A percentile compares a stretch with the other conserved stretches of the same genome.
Conservation (phyloP, 2,888 invertebrate species). For the Nomada fucata region DNA sequence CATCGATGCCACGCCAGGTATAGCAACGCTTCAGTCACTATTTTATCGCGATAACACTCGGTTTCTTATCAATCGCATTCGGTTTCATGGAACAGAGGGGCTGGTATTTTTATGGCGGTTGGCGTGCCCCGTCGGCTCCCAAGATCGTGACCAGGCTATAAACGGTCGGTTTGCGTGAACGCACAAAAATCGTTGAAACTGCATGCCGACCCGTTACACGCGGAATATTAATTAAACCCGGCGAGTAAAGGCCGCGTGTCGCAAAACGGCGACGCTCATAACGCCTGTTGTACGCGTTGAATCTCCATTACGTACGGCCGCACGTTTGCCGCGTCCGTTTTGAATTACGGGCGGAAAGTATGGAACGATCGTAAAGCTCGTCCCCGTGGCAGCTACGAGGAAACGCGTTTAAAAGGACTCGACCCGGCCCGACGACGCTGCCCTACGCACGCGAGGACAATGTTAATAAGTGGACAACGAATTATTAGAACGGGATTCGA, state of each 20-base stretch:
- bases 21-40: neutral
- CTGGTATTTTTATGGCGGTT: neutral
- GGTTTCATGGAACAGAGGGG: neutral
- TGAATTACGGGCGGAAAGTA: constrained; percentile 70
- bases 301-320: constrained; percentile 66
- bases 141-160: constrained; percentile 75
- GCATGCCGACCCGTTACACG: constrained; percentile 57
- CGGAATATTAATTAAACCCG: constrained; percentile 70
- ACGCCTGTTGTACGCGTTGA: constrained; percentile 55
- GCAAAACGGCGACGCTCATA: constrained; percentile 43
- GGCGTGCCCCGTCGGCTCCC: constrained; percentile 16
- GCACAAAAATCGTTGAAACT: constrained; percentile 73
- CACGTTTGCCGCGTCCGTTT: constrained; percentile 68
- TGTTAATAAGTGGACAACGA: constrained; percentile 48
- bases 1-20: neutral
- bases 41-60: neutral
- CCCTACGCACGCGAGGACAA: constrained; percentile 34
- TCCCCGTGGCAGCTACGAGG: constrained; percentile 31
- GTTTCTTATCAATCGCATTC: constrained; percentile 23
- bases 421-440: constrained; percentile 24
- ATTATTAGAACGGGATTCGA: constrained; percentile 39
- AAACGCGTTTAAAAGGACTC: constrained; percentile 57
- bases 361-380: constrained; percentile 70
- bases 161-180: constrained; percentile 75
- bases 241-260: constrained; percentile 27